Conservation (phyloP, 2,113 vertebrate genomes). For the Galbula dea region DNA sequence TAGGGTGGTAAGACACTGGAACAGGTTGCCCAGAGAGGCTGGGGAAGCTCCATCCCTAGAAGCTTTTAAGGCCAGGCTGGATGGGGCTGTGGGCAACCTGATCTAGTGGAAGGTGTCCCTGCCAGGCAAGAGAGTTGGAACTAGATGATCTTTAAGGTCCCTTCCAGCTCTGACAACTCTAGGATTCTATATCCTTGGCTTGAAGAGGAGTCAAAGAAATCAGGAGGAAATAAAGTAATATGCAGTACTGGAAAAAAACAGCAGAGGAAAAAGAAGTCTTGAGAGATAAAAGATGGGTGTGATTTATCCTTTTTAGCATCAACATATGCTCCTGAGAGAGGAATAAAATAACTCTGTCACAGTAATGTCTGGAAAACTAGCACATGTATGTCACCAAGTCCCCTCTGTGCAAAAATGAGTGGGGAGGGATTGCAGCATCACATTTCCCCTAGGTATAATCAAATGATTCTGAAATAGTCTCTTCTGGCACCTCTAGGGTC, state of each 20-base stretch:
- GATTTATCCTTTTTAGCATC: neutral
- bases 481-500: neutral
- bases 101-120: too few species aligned
- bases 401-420: neutral
- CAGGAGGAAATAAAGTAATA: neutral
- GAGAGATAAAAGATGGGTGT: neutral
- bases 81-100: too few species aligned
- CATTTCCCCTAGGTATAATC: too few species aligned
- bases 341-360: neutral
- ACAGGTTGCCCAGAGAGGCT: too few species aligned
- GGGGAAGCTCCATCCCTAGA: too few species aligned
- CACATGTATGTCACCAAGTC: rapidly evolving
- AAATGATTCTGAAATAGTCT: neutral
- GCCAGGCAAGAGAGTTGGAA: too few species aligned
- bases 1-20: too few species aligned
- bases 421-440: too few species aligned
- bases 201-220: neutral
- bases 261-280: neutral
- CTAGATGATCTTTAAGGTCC: too few species aligned
- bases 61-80: too few species aligned
- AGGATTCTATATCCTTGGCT: too few species aligned
- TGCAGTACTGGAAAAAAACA: neutral
- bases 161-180: too few species aligned
- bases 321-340: neutral
- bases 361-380: neutral